Percentiles rank a stretch among this genome's conserved stretches.
These are phyloP conservation scores for Semicossyphus pulcher DNA, from an alignment of 2,113 vertebrate species.

Conservation along the genomic window DNA sequence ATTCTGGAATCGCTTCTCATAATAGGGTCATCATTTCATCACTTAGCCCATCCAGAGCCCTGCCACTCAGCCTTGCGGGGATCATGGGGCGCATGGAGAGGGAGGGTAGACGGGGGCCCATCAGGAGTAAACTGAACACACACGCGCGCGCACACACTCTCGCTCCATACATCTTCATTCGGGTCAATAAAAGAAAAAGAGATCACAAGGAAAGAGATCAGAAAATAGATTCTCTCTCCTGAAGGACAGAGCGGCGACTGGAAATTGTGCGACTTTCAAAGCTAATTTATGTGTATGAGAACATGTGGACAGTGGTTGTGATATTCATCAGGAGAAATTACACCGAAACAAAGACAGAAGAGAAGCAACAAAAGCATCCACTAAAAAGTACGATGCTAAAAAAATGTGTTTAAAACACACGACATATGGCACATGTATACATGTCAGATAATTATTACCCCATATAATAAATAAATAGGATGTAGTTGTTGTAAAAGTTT, in stretches of 20 bases:
- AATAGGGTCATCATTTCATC: conserved; percentile 99
- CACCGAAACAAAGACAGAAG: neutral
- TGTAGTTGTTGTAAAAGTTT: neutral
- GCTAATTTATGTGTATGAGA: conserved; percentile 6
- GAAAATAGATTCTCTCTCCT: conserved; percentile 46
- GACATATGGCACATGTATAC: no score
- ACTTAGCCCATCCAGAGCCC: conserved; percentile 88
- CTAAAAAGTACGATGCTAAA: no score
- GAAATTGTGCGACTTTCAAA: conserved; percentile 26
- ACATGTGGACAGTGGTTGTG: neutral
- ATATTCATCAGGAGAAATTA: neutral
- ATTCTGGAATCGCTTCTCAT: conserved; percentile 95
- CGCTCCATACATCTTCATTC: conserved; percentile 74
- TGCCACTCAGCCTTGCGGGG: conserved; percentile 86
- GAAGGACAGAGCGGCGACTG: conserved; percentile 20
- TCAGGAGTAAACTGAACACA: conserved; percentile 59
- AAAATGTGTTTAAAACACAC: no score
- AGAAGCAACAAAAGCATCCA: neutral
- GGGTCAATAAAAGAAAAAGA: conserved; percentile 68
- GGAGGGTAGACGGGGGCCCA: conserved; percentile 25
- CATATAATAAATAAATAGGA: conserved; percentile 7
- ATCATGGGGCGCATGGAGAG: conserved; percentile 55
- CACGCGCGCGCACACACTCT: conserved; percentile 21
- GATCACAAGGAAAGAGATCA: conserved; percentile 49
- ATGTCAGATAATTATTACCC: neutral